These are phyloP conservation scores for Syrista parreyssii DNA, from an alignment of 2,888 invertebrate genomes.

Conservation along the genomic window DNA sequence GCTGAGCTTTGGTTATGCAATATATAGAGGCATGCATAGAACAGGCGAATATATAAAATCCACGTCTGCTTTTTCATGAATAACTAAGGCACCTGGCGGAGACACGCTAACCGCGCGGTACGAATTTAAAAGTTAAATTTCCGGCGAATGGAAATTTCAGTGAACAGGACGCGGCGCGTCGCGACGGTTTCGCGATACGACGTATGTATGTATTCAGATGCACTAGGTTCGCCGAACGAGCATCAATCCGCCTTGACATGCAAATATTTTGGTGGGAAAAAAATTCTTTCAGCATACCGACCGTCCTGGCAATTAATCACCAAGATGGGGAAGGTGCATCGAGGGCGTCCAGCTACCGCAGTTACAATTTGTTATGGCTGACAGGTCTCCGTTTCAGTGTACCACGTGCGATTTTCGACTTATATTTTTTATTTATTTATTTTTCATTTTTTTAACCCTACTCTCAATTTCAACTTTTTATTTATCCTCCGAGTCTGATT, in stretches of 20 bases:
- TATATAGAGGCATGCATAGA: neutral
- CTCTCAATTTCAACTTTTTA: neutral
- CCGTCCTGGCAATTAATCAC: conserved; percentile 60
- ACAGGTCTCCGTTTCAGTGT: conserved; percentile 39
- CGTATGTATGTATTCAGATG: conserved; percentile 28
- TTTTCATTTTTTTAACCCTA: neutral
- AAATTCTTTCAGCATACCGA: conserved; percentile 29
- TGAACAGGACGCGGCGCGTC: conserved; percentile 1
- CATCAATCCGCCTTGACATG: conserved; percentile 59
- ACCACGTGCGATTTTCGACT: neutral
- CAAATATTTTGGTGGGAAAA: conserved; percentile 53
- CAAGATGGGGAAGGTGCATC: conserved; percentile 36
- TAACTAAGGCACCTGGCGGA: conserved; percentile 1
- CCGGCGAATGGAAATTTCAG: conserved; percentile 48
- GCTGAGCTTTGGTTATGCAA: neutral
- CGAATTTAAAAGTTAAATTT: conserved; percentile 59
- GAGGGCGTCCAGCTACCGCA: conserved; percentile 46
- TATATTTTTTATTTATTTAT: neutral
- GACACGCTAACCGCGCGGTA: neutral
- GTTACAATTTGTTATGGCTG: conserved; percentile 64
- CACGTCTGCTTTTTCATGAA: conserved; percentile 9
- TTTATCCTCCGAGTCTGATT: neutral
- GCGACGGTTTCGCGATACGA: conserved; percentile 33
- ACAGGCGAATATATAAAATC: neutral
- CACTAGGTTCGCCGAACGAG: conserved; percentile 28